Percentiles rank a stretch among this genome's conserved stretches.
These are phyloP conservation scores for Tribolium madens DNA, from an alignment of 1,140 invertebrate species.

Conservation along the genomic window DNA sequence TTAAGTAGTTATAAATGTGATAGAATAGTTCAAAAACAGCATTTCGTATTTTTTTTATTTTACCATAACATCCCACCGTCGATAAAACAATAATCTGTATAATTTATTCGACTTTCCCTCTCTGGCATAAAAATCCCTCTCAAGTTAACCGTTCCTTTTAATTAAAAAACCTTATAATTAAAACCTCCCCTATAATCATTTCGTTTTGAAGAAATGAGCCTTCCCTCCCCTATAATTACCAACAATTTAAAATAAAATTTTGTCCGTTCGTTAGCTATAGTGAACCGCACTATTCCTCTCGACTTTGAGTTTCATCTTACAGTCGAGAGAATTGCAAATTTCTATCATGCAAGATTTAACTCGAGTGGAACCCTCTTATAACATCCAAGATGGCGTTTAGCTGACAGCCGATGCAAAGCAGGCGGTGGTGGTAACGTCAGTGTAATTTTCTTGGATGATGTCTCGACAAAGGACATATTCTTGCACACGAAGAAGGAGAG, in stretches of 20 bases:
- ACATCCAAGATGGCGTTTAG: constrained; percentile 45
- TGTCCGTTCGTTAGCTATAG: background rate
- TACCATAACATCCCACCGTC: too few relatives aligned
- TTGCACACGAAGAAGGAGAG: background rate
- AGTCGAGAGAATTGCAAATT: constrained; percentile 49
- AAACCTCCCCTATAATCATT: too few relatives aligned
- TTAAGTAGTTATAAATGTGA: too few relatives aligned
- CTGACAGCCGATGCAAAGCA: constrained; percentile 42
- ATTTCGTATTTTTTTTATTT: too few relatives aligned
- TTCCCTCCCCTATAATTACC: background rate
- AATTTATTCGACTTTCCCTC: too few relatives aligned
- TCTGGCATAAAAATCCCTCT: too few relatives aligned
- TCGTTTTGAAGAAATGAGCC: too few relatives aligned
- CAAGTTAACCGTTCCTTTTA: too few relatives aligned
- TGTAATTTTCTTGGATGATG: constrained; percentile 35
- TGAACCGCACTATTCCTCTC: constrained; percentile 12
- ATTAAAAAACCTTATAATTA: too few relatives aligned
- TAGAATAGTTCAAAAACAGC: too few relatives aligned
- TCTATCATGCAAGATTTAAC: constrained; percentile 49
- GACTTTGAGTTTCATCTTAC: constrained; percentile 48
- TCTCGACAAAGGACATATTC: constrained; percentile 11
- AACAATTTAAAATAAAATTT: background rate
- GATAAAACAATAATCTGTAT: too few relatives aligned
- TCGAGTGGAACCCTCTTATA: constrained; percentile 45
- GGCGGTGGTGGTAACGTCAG: constrained; percentile 31